phyloP scores from a whole-genome alignment of 2,113 vertebrate genomes.

The Halcyon senegalensis region DNA sequence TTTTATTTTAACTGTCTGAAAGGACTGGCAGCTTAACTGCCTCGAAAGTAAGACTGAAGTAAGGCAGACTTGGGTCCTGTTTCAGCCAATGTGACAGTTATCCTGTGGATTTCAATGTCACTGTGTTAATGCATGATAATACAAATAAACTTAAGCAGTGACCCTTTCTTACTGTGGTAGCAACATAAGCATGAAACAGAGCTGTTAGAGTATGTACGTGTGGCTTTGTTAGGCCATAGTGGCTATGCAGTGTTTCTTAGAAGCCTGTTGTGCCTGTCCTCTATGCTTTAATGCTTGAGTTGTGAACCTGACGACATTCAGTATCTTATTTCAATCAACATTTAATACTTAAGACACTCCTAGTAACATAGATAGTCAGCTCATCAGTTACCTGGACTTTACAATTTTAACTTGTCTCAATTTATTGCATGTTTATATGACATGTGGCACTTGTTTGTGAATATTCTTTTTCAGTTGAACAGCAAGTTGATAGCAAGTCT shows the following conservation, averaged over 20 bases:
- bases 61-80: fast-evolving
- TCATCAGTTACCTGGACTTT: not conserved
- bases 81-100: not conserved
- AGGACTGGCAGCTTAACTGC: not conserved
- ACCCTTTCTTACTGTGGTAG: not conserved
- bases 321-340: not conserved
- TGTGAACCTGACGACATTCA: not conserved
- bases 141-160: not conserved
- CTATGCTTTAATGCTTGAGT: not conserved
- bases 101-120: not conserved
- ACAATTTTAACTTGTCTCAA: not conserved
- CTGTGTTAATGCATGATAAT: not conserved
- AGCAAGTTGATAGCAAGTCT: not conserved
- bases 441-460: not conserved
- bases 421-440: not conserved
- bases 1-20: not conserved
- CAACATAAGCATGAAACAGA: not conserved
- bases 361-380: not conserved
- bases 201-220: not conserved
- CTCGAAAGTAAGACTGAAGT: not conserved
- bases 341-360: not conserved
- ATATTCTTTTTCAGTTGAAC: not conserved
- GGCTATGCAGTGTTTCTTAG: not conserved
- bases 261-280: not conserved
- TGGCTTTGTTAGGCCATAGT: not conserved